Conservation (phyloP, 23 tunicate genomes). For the Halocynthia roretzi region DNA sequence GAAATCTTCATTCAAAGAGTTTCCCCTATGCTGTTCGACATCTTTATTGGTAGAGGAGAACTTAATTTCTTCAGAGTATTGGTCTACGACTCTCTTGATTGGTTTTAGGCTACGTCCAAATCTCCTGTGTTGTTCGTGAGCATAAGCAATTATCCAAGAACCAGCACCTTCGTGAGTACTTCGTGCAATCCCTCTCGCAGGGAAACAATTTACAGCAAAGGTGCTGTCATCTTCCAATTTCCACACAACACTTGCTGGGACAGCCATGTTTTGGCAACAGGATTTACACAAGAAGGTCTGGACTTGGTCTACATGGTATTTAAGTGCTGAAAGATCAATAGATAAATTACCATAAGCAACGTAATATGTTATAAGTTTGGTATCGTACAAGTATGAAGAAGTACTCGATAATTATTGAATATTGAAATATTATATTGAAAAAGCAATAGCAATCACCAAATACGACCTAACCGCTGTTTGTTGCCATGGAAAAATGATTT, state of each 20-base stretch:
- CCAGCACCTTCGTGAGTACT: slow-evolving; percentile 77
- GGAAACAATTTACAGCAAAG: slow-evolving; percentile 74
- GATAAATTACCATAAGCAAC: no score
- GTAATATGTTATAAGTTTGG: no score
- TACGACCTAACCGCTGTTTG: no score
- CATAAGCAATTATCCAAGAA: slow-evolving; percentile 90
- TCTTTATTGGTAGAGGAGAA: not conserved
- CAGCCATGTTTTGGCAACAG: slow-evolving; percentile 31
- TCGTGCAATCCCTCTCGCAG: slow-evolving; percentile 77
- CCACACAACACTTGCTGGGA: slow-evolving; percentile 48
- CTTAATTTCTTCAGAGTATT: not conserved
- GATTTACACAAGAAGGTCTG: no score
- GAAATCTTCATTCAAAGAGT: slow-evolving; percentile 2
- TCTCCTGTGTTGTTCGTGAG: slow-evolving; percentile 64
- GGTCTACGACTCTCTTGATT: slow-evolving; percentile 11
- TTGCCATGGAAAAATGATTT: no score
- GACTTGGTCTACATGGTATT: no score
- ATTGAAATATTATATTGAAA: no score
- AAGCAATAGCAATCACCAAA: no score
- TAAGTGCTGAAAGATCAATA: no score
- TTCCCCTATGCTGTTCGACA: not conserved
- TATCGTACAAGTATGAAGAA: no score
- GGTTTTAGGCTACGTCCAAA: slow-evolving; percentile 50
- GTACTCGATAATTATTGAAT: no score
- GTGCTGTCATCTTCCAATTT: slow-evolving; percentile 53